Percentiles rank a stretch among this genome's conserved stretches.
phyloP scores from a whole-genome alignment of 1,140 invertebrate species.

The Drosophila nebulosa region DNA sequence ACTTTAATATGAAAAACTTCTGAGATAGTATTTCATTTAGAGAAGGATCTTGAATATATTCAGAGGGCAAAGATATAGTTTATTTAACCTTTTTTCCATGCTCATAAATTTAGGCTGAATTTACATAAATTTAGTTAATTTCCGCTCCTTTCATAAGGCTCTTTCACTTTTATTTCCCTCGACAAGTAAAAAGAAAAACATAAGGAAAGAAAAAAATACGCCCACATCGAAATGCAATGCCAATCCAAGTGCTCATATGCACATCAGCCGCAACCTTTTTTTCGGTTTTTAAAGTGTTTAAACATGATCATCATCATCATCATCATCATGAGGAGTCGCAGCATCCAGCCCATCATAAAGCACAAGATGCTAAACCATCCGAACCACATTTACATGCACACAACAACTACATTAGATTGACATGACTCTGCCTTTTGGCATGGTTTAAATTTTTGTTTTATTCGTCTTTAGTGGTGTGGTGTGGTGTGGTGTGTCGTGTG shows the following conservation, averaged over 20 bases:
- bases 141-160: constrained; percentile 15
- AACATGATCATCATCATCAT: not conserved
- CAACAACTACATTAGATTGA: constrained; percentile 36
- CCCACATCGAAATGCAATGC: constrained; percentile 34
- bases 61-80: too few species aligned
- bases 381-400: constrained; percentile 8
- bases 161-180: constrained; percentile 44
- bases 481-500: constrained; percentile 50
- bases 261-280: constrained; percentile 27
- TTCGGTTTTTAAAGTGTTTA: constrained; percentile 9
- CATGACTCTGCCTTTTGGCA: constrained; percentile 47
- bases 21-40: too few species aligned
- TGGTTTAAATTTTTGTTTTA: constrained; percentile 48
- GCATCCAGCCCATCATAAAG: not conserved
- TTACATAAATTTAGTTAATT: not conserved
- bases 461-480: not conserved
- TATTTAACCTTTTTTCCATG: not conserved
- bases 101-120: not conserved
- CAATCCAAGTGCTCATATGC: constrained; percentile 46
- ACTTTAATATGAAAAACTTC: too few species aligned
- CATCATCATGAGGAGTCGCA: not conserved
- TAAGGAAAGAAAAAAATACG: constrained; percentile 10
- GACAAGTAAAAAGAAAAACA: not conserved
- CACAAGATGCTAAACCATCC: not conserved
- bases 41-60: too few species aligned